Percentiles rank a stretch among this genome's conserved stretches.
Evolutionary conservation across 2,113 vertebrate genomes (phyloP).

Genomic region (Eubucco bourcierii): DNA sequence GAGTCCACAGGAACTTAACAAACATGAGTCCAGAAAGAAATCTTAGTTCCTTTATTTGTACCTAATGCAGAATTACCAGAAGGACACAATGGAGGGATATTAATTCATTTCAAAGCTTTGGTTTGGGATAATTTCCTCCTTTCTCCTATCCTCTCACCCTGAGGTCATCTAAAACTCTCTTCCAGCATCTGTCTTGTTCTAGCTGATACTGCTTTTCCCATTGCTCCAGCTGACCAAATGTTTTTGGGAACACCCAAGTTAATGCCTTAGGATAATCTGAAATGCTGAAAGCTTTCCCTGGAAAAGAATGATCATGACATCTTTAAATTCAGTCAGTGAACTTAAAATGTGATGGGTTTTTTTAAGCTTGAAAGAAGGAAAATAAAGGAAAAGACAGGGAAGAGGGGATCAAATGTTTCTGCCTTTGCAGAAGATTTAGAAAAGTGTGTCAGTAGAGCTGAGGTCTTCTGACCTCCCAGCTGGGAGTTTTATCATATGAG

Average conservation of each 20-base stretch:
- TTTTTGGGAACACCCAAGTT: not conserved
- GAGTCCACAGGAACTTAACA: rapidly evolving
- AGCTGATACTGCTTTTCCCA: not conserved
- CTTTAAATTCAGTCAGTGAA: not conserved
- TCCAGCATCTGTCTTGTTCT: not conserved
- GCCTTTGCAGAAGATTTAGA: not conserved
- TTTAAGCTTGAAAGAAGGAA: not conserved
- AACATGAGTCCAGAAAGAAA: not conserved
- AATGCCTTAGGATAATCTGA: not conserved
- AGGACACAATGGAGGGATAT: not conserved
- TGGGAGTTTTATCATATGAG: not conserved
- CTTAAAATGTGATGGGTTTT: not conserved
- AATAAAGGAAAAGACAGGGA: not conserved
- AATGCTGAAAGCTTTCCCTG: not conserved
- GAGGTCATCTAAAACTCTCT: not conserved
- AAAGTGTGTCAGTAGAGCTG: not conserved
- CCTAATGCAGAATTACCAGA: not conserved
- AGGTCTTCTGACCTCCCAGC: not conserved
- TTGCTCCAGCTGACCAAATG: not conserved
- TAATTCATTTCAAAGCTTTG: not conserved
- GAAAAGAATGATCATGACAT: not conserved
- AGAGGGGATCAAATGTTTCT: not conserved
- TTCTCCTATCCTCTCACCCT: not conserved
- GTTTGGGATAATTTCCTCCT: not conserved
- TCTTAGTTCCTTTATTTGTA: not conserved